Conservation (phyloP, 2,888 invertebrate genomes). For the Agonum fuliginosum region DNA sequence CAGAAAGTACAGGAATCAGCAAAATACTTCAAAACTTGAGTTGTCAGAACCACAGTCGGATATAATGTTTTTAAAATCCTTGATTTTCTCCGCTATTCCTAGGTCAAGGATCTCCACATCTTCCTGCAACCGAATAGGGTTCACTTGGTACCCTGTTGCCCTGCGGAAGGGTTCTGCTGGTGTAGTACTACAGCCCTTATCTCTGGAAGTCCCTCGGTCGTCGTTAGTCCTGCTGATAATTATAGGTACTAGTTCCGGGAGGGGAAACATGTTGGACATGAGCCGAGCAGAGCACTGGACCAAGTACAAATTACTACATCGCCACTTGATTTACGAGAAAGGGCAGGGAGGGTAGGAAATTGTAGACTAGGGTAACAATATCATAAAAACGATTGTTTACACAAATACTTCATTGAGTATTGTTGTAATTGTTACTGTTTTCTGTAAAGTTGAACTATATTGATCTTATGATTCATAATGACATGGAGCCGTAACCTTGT, state of each 20-base stretch:
- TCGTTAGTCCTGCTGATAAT: constrained; percentile 36
- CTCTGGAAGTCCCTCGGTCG: constrained; percentile 19
- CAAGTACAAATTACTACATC: constrained; percentile 17
- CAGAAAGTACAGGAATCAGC: too few species aligned
- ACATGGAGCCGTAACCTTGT: too few species aligned
- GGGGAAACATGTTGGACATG: constrained; percentile 1
- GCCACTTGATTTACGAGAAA: neutral
- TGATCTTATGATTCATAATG: too few species aligned
- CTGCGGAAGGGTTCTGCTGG: constrained; percentile 8
- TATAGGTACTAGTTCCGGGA: constrained; percentile 4
- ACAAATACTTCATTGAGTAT: too few species aligned
- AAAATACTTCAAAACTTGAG: too few species aligned
- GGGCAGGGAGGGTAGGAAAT: too few species aligned
- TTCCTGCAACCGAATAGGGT: neutral
- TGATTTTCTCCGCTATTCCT: neutral
- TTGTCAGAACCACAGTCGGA: too few species aligned
- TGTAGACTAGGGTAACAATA: too few species aligned
- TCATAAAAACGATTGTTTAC: too few species aligned
- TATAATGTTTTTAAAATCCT: neutral
- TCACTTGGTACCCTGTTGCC: too few species aligned
- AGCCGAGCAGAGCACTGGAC: neutral
- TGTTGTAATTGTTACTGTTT: too few species aligned
- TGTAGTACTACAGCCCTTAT: neutral
- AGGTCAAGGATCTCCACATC: neutral
- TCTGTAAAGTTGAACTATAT: too few species aligned